Evolutionary conservation across 2,113 vertebrate genomes (phyloP).

Genomic region (Elgaria multicarinata): DNA sequence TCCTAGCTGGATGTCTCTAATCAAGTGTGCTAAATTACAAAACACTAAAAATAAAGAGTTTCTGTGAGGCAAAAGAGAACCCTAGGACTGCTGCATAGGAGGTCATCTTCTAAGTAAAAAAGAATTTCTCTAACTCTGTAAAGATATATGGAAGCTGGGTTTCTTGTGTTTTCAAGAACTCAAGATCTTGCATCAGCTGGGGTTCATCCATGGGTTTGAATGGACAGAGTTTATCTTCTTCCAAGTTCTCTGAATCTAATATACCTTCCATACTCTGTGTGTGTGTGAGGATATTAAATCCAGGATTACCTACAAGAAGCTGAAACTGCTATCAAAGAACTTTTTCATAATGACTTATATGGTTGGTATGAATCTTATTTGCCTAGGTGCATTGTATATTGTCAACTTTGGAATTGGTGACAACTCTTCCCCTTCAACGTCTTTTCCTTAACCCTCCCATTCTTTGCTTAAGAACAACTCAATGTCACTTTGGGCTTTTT

Average conservation of each 20-base stretch:
- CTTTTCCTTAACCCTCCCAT: background rate
- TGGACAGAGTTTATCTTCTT: background rate
- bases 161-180: no score
- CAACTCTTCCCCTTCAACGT: background rate
- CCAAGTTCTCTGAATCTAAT: background rate
- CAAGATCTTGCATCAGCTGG: background rate
- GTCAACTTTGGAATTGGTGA: background rate
- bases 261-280: background rate
- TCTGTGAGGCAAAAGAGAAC: slow-evolving; percentile 6
- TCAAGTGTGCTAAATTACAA: background rate
- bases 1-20: slow-evolving; percentile 1
- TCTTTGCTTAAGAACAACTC: background rate
- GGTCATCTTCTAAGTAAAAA: background rate
- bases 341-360: background rate
- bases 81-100: background rate
- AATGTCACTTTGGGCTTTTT: background rate
- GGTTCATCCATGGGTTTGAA: background rate
- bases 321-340: background rate
- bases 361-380: background rate
- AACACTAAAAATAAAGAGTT: background rate
- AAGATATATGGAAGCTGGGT: background rate
- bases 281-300: background rate
- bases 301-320: background rate
- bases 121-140: background rate
- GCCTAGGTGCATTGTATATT: background rate